Evolutionary conservation across 2,797 vertebrate genomes (phyloP).

Genomic region (Coracias cyanogaster): DNA sequence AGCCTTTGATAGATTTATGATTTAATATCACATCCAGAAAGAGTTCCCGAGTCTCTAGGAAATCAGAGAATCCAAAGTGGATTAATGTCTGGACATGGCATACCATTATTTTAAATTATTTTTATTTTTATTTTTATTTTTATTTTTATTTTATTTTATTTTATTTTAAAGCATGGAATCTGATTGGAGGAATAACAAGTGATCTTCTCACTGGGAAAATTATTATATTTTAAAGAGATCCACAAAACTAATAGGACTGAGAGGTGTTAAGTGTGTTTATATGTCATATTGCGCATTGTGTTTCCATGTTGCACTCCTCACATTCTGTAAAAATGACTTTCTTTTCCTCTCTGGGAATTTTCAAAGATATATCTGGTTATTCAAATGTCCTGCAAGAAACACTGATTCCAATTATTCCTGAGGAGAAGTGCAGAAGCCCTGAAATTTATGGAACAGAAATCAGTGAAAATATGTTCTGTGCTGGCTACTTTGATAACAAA

Average conservation of each 20-base stretch:
- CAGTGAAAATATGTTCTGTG: constrained; percentile 92
- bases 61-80: background rate
- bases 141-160: too few relatives aligned
- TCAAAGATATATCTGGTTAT: constrained; percentile 82
- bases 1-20: background rate
- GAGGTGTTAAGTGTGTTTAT: background rate
- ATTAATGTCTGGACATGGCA: background rate
- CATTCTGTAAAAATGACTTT: background rate
- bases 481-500: constrained; percentile 83
- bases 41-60: background rate
- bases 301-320: background rate
- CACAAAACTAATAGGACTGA: background rate
- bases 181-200: background rate
- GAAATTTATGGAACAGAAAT: constrained; percentile 90
- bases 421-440: constrained; percentile 84
- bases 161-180: background rate
- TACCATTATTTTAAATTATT: background rate
- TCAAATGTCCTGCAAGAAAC: constrained; percentile 85
- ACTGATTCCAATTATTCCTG: constrained; percentile 83
- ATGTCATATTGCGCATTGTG: background rate
- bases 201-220: background rate
- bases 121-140: too few relatives aligned
- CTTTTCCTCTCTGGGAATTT: background rate
- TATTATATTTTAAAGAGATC: background rate
- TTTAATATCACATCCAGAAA: background rate